Evolutionary conservation across 2,888 invertebrate genomes (phyloP).

Genomic region (Tinea pellionella): DNA sequence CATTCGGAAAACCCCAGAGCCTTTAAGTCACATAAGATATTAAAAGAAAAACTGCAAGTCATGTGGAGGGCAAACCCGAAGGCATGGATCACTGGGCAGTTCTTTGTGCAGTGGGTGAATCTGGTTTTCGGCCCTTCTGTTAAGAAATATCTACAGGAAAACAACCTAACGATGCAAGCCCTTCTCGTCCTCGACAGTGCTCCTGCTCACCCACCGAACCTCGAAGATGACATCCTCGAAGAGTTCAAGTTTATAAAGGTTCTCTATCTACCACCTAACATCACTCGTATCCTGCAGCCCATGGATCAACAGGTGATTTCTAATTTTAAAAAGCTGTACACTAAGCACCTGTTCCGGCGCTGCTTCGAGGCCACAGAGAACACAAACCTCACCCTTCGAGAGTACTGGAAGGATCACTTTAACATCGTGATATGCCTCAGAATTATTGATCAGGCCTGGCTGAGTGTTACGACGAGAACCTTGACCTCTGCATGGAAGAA

Average conservation of each 20-base stretch:
- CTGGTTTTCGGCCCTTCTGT: conserved; percentile 24
- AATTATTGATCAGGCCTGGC: conserved; percentile 25
- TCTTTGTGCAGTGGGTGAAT: conserved; percentile 26
- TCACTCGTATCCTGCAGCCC: conserved; percentile 24
- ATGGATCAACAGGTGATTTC: conserved; percentile 27
- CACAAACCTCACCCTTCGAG: conserved; percentile 25
- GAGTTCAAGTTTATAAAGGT: conserved; percentile 26
- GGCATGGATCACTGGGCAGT: conserved; percentile 24
- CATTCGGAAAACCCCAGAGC: neutral
- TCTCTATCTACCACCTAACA: conserved; percentile 25
- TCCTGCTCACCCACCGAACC: conserved; percentile 25
- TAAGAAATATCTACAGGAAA: conserved; percentile 24
- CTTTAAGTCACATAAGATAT: neutral
- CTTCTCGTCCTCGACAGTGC: conserved; percentile 25
- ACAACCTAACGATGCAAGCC: conserved; percentile 24
- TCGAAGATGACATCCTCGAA: conserved; percentile 22
- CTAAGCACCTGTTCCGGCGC: conserved; percentile 22
- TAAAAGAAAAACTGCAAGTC: conserved; percentile 16
- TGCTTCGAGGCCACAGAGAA: conserved; percentile 23
- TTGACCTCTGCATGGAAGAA: neutral
- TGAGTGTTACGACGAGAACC: conserved; percentile 19
- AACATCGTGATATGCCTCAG: conserved; percentile 24
- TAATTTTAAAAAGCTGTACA: conserved; percentile 23
- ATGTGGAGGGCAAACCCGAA: conserved; percentile 22
- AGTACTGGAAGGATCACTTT: conserved; percentile 32